Base-by-base conservation (phyloP, 2,113 vertebrate species). In the Suricata suricatta region DNA sequence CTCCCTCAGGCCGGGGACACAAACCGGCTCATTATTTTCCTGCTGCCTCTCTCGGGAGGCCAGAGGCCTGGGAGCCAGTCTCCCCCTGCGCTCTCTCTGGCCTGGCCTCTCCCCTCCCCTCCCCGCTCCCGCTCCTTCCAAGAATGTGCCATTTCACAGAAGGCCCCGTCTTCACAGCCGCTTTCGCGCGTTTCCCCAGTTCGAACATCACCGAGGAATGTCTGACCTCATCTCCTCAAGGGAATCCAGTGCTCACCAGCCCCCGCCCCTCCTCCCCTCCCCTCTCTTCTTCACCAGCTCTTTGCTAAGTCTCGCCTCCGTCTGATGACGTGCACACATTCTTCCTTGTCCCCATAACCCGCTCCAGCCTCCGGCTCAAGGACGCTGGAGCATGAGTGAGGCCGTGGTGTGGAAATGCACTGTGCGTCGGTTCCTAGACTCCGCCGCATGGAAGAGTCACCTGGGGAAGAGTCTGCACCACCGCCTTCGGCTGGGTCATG, bases 131-230 rank as follows among this genome's bases (percentile, higher is more conserved):
- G 27, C 68, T 66, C 57, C 52, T 84, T 97, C 95, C 97, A 97
- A 96, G 96, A 95, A 97, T 68, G 86, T 92, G 96, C 97, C 96
- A 95, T 95, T 92, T 68, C 95, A 84, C 95, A 96, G 90, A 90
- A 97, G 85, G 92, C 96, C 95, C 96, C 97, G 88, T 66, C 85
- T 85, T 76, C 84, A 72, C 87, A 66, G 95, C 81, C 85, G 7
- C 96, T 92, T 95, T 82, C 95, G 47, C 47, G 84, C 44, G 31
- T 83, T 96, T 96, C 90, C 82, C 85, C 57, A 23, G 69, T 81
- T 81, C 90, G 63, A 69, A 89, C 96, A 89, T 92, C 9, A 9
- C 83, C 17, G 86, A 97, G 97, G 97, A 98, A 98, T 95, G 98
- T 79, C 92, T 98, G 95, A 97, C 90, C 23, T 97, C 96, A 95